Percentiles rank a stretch among this genome's conserved stretches.
phyloP scores from a whole-genome alignment of 2,888 invertebrate genomes.

The Punctoribates punctum region DNA sequence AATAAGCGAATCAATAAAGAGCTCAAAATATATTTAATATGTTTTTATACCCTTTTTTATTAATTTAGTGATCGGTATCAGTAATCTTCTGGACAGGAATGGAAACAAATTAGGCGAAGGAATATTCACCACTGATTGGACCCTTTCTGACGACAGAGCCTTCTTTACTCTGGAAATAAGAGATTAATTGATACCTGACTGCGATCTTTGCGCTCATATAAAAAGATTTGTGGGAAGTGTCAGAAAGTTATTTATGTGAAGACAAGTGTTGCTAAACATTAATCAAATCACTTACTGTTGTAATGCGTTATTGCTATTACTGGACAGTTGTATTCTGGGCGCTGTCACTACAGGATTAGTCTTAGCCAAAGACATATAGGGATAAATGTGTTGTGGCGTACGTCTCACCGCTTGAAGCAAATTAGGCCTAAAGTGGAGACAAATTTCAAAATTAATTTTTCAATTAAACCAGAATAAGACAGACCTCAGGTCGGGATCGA shows the following conservation, averaged over 20 bases:
- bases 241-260: background rate
- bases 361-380: constrained; percentile 42
- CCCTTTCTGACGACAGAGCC: background rate
- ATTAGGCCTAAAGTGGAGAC: constrained; percentile 62
- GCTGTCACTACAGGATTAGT: constrained; percentile 27
- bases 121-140: constrained; percentile 27
- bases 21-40: background rate
- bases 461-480: constrained; percentile 74
- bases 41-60: constrained; percentile 24
- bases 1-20: background rate
- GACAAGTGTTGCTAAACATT: background rate
- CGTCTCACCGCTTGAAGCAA: constrained; percentile 70
- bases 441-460: no score
- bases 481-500: constrained; percentile 74
- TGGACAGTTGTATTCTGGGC: constrained; percentile 25
- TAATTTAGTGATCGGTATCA: constrained; percentile 40
- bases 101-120: constrained; percentile 27
- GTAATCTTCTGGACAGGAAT: constrained; percentile 32
- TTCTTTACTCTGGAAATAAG: background rate
- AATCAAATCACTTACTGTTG: background rate
- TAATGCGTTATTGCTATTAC: constrained; percentile 7
- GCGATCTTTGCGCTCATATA: background rate
- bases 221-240: background rate
- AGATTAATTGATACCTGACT: background rate
- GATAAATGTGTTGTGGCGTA: constrained; percentile 42